Evolutionary conservation across 2,113 vertebrate genomes (phyloP), one percentile per base, ranked within the genome.

Genomic region (Monopterus albus): DNA sequence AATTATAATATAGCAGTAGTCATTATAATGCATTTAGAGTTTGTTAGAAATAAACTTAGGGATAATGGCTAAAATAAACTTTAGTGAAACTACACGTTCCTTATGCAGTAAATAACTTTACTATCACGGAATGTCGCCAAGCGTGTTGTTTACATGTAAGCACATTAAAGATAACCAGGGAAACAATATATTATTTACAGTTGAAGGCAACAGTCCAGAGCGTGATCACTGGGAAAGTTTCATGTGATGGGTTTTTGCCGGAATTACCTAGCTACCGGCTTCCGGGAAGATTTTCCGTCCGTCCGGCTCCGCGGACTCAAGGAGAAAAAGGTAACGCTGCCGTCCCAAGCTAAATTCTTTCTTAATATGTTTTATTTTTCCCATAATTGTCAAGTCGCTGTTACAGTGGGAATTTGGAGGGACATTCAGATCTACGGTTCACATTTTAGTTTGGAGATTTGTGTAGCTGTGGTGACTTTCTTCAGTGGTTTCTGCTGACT

Each of bases 261-360:
- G 94, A 94, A 94, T 91, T 88, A 92, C 84, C 78, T 45, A 28
- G 42, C 75, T 85, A 79, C 90, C 87, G 92, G 93, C 91, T 95
- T 95, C 95, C 95, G 95, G 94, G 90, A 93, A 92, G 92, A 87
- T 91, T 80, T 90, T 91, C 88, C 83, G 87, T 95, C 94, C 94
- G 95, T 96, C 95, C 95, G 95, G 95, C 93, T 95, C 87, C 89
- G 93, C 95, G 95, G 95, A 96, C 95, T 95, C 92, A 94, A 95
- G 94, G 95, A 95, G 94, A 95, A 91, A 94, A 91, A 91, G 91
- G 91, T 91, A 92, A 94, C 82, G 86, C 79, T 21, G 20, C 62
- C 57, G 45, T 72, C 60, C 73, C 52, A 10, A 33, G 38, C 36
- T 52, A 33, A 40, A 31, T 35, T 60, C 45, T 53, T 42, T 12